Conservation (phyloP, 2,797 vertebrate species). For the Hemibagrus guttatus region DNA sequence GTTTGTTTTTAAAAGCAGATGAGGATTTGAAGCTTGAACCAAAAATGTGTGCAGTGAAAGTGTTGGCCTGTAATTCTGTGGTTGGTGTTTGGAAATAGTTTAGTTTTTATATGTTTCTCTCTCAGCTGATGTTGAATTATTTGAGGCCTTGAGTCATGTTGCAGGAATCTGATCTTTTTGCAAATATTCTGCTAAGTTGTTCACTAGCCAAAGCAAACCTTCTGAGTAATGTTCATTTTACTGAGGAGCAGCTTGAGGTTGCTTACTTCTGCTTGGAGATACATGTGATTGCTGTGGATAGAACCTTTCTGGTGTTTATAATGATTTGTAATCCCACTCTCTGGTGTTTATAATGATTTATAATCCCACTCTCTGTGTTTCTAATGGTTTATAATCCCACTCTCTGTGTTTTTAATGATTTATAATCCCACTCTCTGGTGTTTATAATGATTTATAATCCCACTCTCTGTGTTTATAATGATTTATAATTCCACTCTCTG, state of each 20-base stretch:
- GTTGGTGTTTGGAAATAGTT: not conserved
- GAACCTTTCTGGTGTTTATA: too few species aligned
- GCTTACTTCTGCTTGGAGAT: not conserved
- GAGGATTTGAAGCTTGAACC: not conserved
- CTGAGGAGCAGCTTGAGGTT: not conserved
- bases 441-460: too few species aligned
- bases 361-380: too few species aligned
- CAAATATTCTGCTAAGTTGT: not conserved
- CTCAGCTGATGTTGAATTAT: not conserved
- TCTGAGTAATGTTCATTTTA: not conserved
- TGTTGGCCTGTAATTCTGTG: not conserved
- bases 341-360: too few species aligned
- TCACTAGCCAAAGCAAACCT: not conserved
- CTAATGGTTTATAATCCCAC: too few species aligned
- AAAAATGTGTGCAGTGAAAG: not conserved
- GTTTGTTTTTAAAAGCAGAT: constrained; percentile 3
- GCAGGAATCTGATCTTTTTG: not conserved
- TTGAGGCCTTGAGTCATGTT: not conserved
- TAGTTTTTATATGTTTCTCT: not conserved
- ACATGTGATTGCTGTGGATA: too few species aligned
- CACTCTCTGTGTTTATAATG: too few species aligned
- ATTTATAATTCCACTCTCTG: too few species aligned
- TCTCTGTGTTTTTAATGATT: too few species aligned
- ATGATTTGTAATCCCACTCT: too few species aligned
- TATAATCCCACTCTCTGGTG: too few species aligned